These are phyloP conservation scores for Drosophila kuntzei DNA, from an alignment of 2,888 invertebrate species.

Conservation along the genomic window DNA sequence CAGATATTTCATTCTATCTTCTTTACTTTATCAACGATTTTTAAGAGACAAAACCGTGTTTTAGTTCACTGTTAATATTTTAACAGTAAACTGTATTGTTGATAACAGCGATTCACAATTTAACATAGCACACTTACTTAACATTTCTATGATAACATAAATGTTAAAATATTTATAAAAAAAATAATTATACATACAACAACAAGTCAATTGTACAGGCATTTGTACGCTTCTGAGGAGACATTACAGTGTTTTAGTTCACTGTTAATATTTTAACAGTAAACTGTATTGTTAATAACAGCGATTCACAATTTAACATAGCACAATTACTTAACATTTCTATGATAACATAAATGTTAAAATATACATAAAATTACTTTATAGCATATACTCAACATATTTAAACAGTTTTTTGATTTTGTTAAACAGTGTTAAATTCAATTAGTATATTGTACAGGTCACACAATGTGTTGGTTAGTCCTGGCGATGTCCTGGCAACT, in stretches of 20 bases:
- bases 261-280: neutral
- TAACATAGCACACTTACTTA: neutral
- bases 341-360: neutral
- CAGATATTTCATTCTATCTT: too few species aligned
- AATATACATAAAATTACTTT: neutral
- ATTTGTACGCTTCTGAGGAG: neutral
- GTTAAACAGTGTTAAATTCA: neutral
- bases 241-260: neutral
- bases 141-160: neutral
- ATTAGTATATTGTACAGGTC: neutral
- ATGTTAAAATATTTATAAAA: too few species aligned
- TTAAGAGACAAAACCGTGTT: neutral
- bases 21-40: neutral
- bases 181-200: too few species aligned
- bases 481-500: slow-evolving; percentile 10
- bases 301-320: neutral
- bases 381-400: neutral
- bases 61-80: neutral
- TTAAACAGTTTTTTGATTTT: neutral
- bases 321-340: neutral
- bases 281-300: neutral
- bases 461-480: slow-evolving; percentile 7
- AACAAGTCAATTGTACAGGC: neutral
- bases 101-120: neutral
- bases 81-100: neutral